Base-by-base conservation (phyloP, 1,140 invertebrate genomes). In the Zaprionus gabonicus region DNA sequence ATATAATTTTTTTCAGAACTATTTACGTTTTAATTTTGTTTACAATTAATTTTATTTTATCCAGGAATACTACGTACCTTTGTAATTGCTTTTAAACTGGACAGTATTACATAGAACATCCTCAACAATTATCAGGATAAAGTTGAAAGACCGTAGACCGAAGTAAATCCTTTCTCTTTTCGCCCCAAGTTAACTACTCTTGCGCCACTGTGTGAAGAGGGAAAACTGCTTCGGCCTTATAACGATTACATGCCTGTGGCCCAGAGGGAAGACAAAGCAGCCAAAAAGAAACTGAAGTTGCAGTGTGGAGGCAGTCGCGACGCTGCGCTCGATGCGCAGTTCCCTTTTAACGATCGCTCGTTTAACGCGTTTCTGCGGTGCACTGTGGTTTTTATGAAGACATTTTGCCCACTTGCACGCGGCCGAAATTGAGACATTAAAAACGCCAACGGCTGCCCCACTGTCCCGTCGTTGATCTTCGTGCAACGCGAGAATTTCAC, bases 381-480 rank as follows among this genome's bases (percentile, higher is more conserved):
- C 56, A 76, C 44, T 67, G 80, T 81, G 73, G 67, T 87, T 83
- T 87, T 88, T 82, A 90, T 88, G 81, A 88, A 90, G 84, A 84
- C 85, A 88, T 88, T 88, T 31, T 36, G 46, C 60, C 74, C 70
- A 72, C 77, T 58, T 79, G 51, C 71, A 71, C 31, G 60, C 65
- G 55, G 81, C 81, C 84, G 20, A 88, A 88, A 88, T 88, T 88
- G 84, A 88, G 84, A 88, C 84, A 88, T 88, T 88, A 88, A 88
- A 87, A 70, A 82, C 83, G 62, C 53, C 69, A 66, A 71, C 20
- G 20, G 68, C 49, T 53, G 51, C 38, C 46, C 34, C 36, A 63
- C 71, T 77, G 66, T 67, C 76, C 58, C 36, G 15, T 65, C 13
- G 36, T 34, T 63, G 70, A 55, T 67, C 62, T 38, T 64, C 67